Conservation (phyloP, 2,888 invertebrate species). For the Coecobrya sp. region DNA sequence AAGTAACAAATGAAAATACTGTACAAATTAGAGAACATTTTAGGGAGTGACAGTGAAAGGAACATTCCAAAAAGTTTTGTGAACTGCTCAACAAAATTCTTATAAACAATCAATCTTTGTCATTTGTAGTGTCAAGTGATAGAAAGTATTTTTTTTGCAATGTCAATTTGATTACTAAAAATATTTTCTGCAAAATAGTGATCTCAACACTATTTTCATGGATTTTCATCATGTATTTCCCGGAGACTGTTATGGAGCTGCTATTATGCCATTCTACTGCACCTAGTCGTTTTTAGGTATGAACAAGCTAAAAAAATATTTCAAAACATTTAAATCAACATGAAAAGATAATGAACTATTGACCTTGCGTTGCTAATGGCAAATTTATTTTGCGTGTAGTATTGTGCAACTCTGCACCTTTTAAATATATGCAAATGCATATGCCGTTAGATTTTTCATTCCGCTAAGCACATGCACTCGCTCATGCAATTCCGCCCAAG, state of each 20-base stretch:
- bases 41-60: neutral
- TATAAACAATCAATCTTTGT: neutral
- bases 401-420: neutral
- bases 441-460: neutral
- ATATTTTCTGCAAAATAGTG: neutral
- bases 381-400: neutral
- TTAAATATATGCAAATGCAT: neutral
- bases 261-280: too few relatives aligned
- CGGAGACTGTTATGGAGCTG: neutral
- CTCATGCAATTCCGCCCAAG: neutral
- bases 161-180: neutral
- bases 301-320: too few relatives aligned
- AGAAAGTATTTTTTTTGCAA: neutral
- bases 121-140: neutral
- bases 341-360: neutral
- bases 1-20: neutral
- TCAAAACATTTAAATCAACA: too few relatives aligned
- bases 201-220: neutral
- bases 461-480: neutral
- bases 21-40: neutral
- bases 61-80: constrained; percentile 26
- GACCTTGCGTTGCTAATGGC: too few relatives aligned
- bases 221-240: constrained; percentile 14
- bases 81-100: constrained; percentile 20
- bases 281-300: neutral